Evolutionary conservation across 1,140 invertebrate genomes (phyloP).

Genomic region (Micrasema longulum): DNA sequence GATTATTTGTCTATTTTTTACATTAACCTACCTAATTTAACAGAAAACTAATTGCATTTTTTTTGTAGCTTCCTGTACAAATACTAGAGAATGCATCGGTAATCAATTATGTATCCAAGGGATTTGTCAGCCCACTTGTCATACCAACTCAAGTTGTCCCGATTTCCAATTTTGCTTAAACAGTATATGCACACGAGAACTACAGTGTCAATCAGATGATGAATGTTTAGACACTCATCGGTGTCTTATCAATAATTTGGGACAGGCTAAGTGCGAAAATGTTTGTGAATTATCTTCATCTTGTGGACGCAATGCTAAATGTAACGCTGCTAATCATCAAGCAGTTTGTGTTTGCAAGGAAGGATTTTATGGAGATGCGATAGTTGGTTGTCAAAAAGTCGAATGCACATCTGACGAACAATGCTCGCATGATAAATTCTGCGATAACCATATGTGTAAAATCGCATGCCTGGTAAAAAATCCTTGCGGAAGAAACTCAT

Average conservation of each 20-base stretch:
- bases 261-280: constrained; percentile 78
- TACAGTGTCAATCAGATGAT: constrained; percentile 75
- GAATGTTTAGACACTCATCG: constrained; percentile 76
- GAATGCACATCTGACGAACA: constrained; percentile 80
- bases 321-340: constrained; percentile 76
- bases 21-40: not conserved
- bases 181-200: constrained; percentile 84
- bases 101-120: constrained; percentile 85
- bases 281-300: constrained; percentile 73
- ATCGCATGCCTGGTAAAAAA: constrained; percentile 85
- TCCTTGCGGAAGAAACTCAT: constrained; percentile 84
- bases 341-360: constrained; percentile 81
- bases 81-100: constrained; percentile 81
- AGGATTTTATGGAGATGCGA: constrained; percentile 84
- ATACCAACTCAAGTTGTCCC: constrained; percentile 80
- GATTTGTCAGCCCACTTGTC: constrained; percentile 84
- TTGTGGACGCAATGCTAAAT: constrained; percentile 86
- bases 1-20: too few relatives aligned
- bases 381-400: constrained; percentile 80
- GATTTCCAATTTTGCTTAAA: constrained; percentile 85
- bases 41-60: constrained; percentile 33
- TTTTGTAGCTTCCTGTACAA: constrained; percentile 75
- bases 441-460: constrained; percentile 83
- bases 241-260: constrained; percentile 76
- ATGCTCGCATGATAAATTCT: constrained; percentile 85